phyloP scores from a whole-genome alignment of 2,888 invertebrate species.

The Rapana venosa region DNA sequence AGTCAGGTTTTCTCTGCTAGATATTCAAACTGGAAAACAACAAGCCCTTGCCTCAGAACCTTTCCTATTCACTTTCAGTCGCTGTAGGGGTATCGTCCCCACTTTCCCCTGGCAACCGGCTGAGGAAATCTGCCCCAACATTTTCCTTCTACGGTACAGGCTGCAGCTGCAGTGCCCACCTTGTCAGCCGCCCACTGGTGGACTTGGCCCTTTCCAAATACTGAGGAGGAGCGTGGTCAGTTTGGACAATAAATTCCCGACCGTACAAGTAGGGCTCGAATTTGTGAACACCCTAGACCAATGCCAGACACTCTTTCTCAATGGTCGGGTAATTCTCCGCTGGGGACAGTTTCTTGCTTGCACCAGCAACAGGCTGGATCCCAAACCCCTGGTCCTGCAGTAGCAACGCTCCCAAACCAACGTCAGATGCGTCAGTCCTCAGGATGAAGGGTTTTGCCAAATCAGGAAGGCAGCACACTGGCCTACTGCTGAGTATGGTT shows the following conservation, averaged over 20 bases:
- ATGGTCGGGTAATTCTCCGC: not conserved
- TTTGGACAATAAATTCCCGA: not conserved
- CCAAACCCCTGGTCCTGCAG: not conserved
- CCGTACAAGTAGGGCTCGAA: not conserved
- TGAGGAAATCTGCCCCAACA: too few species aligned
- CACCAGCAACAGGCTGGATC: not conserved
- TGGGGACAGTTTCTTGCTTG: not conserved
- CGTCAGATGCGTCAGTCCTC: not conserved
- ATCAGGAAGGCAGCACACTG: not conserved
- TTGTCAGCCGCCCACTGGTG: not conserved
- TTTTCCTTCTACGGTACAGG: too few species aligned
- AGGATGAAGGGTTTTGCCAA: not conserved
- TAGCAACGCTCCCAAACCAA: not conserved
- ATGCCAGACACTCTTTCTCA: not conserved
- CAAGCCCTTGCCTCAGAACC: too few species aligned
- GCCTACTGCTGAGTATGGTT: not conserved
- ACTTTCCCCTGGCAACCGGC: too few species aligned
- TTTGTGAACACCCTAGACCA: too few species aligned
- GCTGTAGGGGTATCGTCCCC: too few species aligned
- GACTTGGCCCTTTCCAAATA: not conserved
- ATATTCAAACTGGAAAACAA: too few species aligned
- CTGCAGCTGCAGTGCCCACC: too few species aligned
- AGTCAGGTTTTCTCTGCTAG: too few species aligned
- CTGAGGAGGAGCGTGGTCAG: not conserved
- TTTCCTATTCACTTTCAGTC: too few species aligned